Percentiles rank a stretch among this genome's conserved stretches.
phyloP scores from a whole-genome alignment of 2,888 invertebrate species.

The Carabus problematicus region DNA sequence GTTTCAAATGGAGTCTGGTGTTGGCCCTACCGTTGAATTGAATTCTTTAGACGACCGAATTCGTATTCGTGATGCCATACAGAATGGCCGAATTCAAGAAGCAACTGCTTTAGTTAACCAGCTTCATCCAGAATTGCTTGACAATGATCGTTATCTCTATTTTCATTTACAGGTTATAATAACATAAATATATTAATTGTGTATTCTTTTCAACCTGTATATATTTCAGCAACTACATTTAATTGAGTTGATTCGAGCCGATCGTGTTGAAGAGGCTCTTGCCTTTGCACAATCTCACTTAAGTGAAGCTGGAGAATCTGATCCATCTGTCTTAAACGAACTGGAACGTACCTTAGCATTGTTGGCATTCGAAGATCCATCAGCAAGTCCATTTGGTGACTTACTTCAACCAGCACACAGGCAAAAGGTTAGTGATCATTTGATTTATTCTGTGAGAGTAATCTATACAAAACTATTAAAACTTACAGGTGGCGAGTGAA shows the following conservation, averaged over 20 bases:
- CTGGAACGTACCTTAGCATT: conserved; percentile 93
- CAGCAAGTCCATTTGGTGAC: conserved; percentile 94
- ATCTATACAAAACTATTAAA: background rate
- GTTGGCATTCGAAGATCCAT: conserved; percentile 95
- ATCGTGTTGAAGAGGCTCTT: conserved; percentile 85
- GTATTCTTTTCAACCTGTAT: background rate
- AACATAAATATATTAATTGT: conserved; percentile 53
- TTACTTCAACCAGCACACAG: conserved; percentile 91
- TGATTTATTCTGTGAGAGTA: conserved; percentile 7
- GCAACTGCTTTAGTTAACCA: conserved; percentile 94
- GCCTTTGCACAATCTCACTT: conserved; percentile 90
- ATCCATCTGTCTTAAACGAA: conserved; percentile 76
- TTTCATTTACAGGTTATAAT: conserved; percentile 86
- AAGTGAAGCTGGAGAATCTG: conserved; percentile 87
- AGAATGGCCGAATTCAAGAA: conserved; percentile 89
- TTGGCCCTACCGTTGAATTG: conserved; percentile 77
- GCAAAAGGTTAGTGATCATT: conserved; percentile 73
- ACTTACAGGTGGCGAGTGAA: conserved; percentile 87
- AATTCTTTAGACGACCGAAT: conserved; percentile 91
- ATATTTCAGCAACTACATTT: conserved; percentile 81
- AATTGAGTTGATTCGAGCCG: conserved; percentile 84
- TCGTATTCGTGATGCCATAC: conserved; percentile 91
- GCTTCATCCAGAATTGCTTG: conserved; percentile 91
- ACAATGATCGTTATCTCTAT: conserved; percentile 93
- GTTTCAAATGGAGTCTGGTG: conserved; percentile 93